These are phyloP conservation scores for Tetramorium parvispinum DNA, from an alignment of 1,140 invertebrate species.

Conservation along the genomic window DNA sequence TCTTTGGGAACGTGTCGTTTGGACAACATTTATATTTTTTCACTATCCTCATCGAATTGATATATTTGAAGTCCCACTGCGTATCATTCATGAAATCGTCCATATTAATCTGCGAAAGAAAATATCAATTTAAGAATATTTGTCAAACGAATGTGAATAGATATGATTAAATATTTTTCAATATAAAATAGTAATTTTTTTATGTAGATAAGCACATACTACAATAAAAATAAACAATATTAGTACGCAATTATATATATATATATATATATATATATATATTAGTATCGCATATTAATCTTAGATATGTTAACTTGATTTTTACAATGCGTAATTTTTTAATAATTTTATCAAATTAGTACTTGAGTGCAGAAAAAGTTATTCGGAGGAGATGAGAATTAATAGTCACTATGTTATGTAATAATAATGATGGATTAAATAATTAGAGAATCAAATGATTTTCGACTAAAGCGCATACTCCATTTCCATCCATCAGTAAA, in stretches of 20 bases:
- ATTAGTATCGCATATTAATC: not conserved
- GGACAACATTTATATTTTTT: conserved; percentile 81
- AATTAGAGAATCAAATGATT: not conserved
- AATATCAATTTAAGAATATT: not conserved
- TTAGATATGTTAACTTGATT: not conserved
- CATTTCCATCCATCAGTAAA: conserved; percentile 79
- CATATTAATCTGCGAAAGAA: conserved; percentile 55
- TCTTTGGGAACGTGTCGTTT: conserved; percentile 84
- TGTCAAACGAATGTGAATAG: not conserved
- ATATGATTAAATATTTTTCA: not conserved
- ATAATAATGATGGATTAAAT: not conserved
- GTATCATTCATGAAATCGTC: conserved; percentile 46
- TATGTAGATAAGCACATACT: not conserved
- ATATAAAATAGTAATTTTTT: not conserved
- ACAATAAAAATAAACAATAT: not conserved
- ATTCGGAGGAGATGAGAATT: not conserved
- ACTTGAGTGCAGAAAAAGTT: not conserved
- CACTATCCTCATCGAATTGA: conserved; percentile 67
- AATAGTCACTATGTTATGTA: not conserved
- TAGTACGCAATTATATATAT: not conserved
- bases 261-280: too few species aligned
- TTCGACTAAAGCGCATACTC: conserved; percentile 62
- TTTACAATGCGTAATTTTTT: not conserved
- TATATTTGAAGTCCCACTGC: conserved; percentile 79
- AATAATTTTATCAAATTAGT: not conserved